phyloP scores from a whole-genome alignment of 2,113 vertebrate species.

The Thermophis baileyi region DNA sequence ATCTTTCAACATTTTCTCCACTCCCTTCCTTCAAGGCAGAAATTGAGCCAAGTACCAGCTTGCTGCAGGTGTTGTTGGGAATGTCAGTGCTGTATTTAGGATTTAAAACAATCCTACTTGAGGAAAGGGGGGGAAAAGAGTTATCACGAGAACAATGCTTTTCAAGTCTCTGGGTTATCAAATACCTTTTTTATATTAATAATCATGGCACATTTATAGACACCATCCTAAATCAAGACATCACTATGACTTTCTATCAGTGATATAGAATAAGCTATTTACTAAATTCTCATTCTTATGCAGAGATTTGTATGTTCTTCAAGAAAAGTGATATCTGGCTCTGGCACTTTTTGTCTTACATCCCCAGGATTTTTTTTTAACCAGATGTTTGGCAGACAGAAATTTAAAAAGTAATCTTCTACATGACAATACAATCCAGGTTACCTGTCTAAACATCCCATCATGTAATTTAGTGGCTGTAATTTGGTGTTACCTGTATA shows the following conservation, averaged over 20 bases:
- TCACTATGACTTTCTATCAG: not conserved
- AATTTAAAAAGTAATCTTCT: not conserved
- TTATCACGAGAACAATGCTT: not conserved
- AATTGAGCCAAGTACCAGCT: not conserved
- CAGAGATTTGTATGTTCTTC: not conserved
- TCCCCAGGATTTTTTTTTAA: not conserved
- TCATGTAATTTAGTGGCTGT: not conserved
- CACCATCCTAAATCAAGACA: not conserved
- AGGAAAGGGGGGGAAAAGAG: not conserved
- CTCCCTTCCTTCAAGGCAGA: constrained; percentile 7
- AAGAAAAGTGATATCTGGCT: not conserved
- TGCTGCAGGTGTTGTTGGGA: not conserved
- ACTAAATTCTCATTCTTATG: not conserved
- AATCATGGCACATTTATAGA: not conserved
- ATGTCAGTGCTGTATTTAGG: not conserved
- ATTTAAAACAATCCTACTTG: not conserved
- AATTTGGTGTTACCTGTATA: not conserved
- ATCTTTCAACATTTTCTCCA: not conserved
- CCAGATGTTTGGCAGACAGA: not conserved
- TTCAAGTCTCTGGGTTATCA: not conserved
- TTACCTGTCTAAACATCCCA: not conserved
- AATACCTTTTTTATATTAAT: no score
- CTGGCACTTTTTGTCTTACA: not conserved
- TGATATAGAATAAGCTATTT: not conserved
- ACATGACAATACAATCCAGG: not conserved